Evolutionary conservation across 2,113 vertebrate species (phyloP).

Genomic region (Saguinus midas): DNA sequence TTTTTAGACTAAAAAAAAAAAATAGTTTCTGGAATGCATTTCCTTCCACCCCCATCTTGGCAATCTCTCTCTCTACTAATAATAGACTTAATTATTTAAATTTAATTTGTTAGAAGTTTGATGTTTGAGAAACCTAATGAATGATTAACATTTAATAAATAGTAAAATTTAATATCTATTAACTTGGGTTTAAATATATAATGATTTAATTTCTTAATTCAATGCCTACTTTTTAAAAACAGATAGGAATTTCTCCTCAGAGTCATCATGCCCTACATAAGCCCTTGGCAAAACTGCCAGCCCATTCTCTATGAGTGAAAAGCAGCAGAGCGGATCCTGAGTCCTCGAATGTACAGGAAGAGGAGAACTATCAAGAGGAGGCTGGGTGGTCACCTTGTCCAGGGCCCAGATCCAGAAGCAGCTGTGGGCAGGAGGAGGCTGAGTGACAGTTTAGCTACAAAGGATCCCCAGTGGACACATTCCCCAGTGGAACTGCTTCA

Average conservation of each 20-base stretch:
- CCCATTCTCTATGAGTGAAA: too few relatives aligned
- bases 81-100: slow-evolving; percentile 70
- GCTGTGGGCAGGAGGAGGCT: not conserved
- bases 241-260: not conserved
- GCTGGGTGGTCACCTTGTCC: accelerated
- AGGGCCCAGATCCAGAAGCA: not conserved
- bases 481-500: not conserved
- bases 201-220: slow-evolving; percentile 49
- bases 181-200: slow-evolving; percentile 51
- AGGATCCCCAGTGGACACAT: accelerated
- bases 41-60: not conserved
- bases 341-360: accelerated
- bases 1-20: not conserved
- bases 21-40: not conserved
- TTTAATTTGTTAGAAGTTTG: slow-evolving; percentile 63
- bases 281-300: accelerated
- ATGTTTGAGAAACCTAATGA: slow-evolving; percentile 57
- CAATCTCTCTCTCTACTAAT: slow-evolving; percentile 41
- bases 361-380: not conserved
- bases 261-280: accelerated
- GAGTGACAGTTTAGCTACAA: accelerated
- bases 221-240: not conserved
- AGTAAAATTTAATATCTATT: slow-evolving; percentile 63
- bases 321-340: accelerated
- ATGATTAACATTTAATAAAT: slow-evolving; percentile 70